phyloP scores from a whole-genome alignment of 2,888 invertebrate species.

The Elmis aenea region DNA sequence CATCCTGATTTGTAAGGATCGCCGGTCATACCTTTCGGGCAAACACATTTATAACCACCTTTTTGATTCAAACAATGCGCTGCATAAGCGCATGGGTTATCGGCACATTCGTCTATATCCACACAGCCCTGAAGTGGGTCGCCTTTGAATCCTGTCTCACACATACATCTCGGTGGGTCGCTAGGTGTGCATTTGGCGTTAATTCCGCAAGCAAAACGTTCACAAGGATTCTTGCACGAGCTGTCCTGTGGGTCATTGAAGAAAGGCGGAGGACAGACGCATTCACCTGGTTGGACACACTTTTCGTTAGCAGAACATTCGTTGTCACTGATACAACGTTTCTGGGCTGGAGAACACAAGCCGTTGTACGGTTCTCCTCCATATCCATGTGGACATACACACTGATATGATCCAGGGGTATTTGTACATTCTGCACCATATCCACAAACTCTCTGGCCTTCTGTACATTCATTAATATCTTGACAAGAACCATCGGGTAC shows the following conservation, averaged over 20 bases:
- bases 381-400: constrained; percentile 76
- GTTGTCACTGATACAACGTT: constrained; percentile 73
- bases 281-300: constrained; percentile 87
- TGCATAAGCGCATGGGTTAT: constrained; percentile 80
- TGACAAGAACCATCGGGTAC: constrained; percentile 72
- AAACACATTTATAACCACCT: constrained; percentile 81
- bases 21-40: constrained; percentile 76
- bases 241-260: constrained; percentile 76
- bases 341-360: constrained; percentile 76
- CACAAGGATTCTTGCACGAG: constrained; percentile 89
- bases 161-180: constrained; percentile 86
- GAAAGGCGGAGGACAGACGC: constrained; percentile 86
- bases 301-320: constrained; percentile 85
- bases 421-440: constrained; percentile 85
- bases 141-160: constrained; percentile 80
- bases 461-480: constrained; percentile 80
- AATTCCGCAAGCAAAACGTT: constrained; percentile 83
- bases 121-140: constrained; percentile 79
- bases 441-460: constrained; percentile 72
- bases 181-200: constrained; percentile 86
- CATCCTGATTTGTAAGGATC: constrained; percentile 84
- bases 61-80: constrained; percentile 83
- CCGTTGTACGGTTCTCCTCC: constrained; percentile 78
- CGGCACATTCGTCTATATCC: constrained; percentile 81
- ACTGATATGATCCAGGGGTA: constrained; percentile 69